Evolutionary conservation across 2,888 invertebrate genomes (phyloP).

Genomic region (Seladonia tumulorum): DNA sequence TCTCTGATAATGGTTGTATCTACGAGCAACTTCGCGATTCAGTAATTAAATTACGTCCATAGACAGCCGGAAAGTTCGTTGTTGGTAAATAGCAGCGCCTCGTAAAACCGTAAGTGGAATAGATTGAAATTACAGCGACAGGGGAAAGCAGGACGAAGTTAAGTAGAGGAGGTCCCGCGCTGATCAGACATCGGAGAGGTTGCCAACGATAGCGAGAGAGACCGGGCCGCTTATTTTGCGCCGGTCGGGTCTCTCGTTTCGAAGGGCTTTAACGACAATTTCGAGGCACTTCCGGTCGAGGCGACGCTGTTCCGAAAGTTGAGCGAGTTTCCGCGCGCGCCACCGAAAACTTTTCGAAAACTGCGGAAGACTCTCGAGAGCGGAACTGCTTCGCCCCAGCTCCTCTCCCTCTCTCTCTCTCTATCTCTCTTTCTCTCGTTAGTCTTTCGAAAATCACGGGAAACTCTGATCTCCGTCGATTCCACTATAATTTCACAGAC

Average conservation of each 20-base stretch:
- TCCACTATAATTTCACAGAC: slow-evolving; percentile 20
- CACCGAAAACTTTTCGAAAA: slow-evolving; percentile 28
- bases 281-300: slow-evolving; percentile 20
- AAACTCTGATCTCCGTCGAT: slow-evolving; percentile 32
- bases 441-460: slow-evolving; percentile 32
- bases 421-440: not conserved
- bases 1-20: not conserved
- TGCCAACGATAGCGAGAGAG: not conserved
- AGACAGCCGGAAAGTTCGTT: not conserved
- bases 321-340: slow-evolving; percentile 20
- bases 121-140: not conserved
- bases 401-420: not conserved
- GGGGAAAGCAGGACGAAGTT: not conserved
- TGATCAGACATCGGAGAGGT: slow-evolving; percentile 2
- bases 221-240: slow-evolving; percentile 6
- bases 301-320: slow-evolving; percentile 6
- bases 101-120: not conserved
- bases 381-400: not conserved
- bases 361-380: slow-evolving; percentile 16
- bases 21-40: not conserved
- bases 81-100: not conserved
- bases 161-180: not conserved
- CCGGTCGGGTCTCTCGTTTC: slow-evolving; percentile 14
- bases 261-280: slow-evolving; percentile 8
- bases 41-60: not conserved